These are phyloP conservation scores for Phrixothrix hirtus DNA, from an alignment of 2,888 invertebrate genomes.

Conservation along the genomic window DNA sequence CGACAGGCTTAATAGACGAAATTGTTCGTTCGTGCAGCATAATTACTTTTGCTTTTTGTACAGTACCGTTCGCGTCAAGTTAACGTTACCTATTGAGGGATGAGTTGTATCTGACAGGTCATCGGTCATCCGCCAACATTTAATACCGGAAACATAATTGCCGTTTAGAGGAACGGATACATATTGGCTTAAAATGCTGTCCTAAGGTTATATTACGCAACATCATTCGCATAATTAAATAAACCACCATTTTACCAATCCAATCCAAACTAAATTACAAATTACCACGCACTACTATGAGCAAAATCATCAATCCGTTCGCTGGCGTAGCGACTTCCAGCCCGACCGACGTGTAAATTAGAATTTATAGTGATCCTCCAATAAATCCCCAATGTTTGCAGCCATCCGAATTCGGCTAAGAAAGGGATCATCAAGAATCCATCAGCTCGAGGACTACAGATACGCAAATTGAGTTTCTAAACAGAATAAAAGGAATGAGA, in stretches of 20 bases:
- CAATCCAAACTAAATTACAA: conserved; percentile 41
- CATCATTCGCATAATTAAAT: conserved; percentile 42
- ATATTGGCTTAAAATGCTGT: conserved; percentile 20
- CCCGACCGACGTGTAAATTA: conserved; percentile 38
- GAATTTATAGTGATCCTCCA: conserved; percentile 39
- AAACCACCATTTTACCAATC: conserved; percentile 36
- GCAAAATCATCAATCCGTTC: conserved; percentile 12
- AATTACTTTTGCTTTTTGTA: too few species aligned
- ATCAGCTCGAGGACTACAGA: conserved; percentile 34
- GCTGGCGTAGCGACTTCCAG: conserved; percentile 24
- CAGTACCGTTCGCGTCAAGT: too few species aligned
- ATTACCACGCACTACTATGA: conserved; percentile 31
- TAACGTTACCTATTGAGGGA: too few species aligned
- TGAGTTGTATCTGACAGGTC: too few species aligned
- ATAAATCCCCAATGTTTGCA: conserved; percentile 38
- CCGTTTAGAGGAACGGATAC: conserved; percentile 8
- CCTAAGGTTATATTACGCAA: conserved; percentile 32
- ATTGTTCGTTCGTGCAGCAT: too few species aligned
- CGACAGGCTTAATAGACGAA: too few species aligned
- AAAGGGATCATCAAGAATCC: conserved; percentile 36
- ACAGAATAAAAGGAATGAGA: conserved; percentile 27
- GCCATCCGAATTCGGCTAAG: conserved; percentile 28
- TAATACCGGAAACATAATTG: conserved; percentile 14
- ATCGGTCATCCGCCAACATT: too few species aligned
- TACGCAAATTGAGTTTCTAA: conserved; percentile 33